phyloP scores from a whole-genome alignment of 2,888 invertebrate genomes.

The Trichopria drosophilae region DNA sequence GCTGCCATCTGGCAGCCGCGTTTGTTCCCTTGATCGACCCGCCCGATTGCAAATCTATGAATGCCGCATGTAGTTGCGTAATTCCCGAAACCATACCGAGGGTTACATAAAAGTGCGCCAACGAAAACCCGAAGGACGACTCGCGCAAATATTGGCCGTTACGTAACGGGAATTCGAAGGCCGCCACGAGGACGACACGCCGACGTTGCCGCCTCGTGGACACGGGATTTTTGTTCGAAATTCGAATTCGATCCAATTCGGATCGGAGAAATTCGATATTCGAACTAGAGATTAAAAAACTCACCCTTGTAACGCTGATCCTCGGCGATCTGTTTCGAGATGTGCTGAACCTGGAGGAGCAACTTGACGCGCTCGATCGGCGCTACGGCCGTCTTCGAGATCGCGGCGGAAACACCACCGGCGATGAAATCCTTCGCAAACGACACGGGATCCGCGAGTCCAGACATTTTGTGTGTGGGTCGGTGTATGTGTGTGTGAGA shows the following conservation, averaged over 20 bases:
- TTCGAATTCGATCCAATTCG: constrained; percentile 23
- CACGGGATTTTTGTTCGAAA: constrained; percentile 1
- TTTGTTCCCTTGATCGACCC: constrained; percentile 50
- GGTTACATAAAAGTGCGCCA: not conserved
- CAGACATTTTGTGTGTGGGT: constrained; percentile 53
- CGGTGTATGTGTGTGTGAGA: constrained; percentile 33
- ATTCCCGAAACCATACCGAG: constrained; percentile 28
- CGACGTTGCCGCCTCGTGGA: too few species aligned
- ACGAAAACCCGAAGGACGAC: not conserved
- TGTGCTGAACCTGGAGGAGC: constrained; percentile 91
- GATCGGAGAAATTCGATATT: not conserved
- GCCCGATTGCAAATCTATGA: constrained; percentile 30
- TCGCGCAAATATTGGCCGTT: constrained; percentile 14
- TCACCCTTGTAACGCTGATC: constrained; percentile 89
- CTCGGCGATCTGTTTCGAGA: constrained; percentile 83
- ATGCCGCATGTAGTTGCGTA: constrained; percentile 42
- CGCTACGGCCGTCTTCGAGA: constrained; percentile 92
- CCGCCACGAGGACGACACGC: too few species aligned
- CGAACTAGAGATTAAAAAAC: too few species aligned
- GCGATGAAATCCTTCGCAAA: constrained; percentile 89
- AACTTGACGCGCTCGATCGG: constrained; percentile 95
- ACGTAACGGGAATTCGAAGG: too few species aligned
- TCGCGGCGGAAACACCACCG: constrained; percentile 89
- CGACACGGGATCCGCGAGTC: constrained; percentile 74
- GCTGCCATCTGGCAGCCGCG: constrained; percentile 50